These are phyloP conservation scores for Brachyhypopomus occidentalis DNA, from an alignment of 2,113 vertebrate species.

Conservation along the genomic window DNA sequence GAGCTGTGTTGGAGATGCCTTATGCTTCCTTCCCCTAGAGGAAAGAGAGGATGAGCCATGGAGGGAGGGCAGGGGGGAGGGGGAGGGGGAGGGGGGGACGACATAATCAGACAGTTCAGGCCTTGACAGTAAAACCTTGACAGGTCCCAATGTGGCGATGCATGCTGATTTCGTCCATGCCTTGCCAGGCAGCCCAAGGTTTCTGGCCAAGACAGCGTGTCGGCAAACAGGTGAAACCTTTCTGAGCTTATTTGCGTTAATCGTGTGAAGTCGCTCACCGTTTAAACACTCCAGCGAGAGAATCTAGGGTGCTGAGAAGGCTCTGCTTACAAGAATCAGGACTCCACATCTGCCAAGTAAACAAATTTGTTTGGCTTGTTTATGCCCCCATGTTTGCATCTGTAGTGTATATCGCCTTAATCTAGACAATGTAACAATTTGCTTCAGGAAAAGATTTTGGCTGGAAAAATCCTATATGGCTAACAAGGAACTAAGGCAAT, in stretches of 20 bases:
- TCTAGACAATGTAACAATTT: not conserved
- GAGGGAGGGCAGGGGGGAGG: not conserved
- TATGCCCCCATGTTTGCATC: conserved; percentile 40
- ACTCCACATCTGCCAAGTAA: conserved; percentile 17
- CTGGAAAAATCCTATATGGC: not conserved
- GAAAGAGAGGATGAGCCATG: conserved; percentile 20
- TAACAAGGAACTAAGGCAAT: not conserved
- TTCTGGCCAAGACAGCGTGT: conserved; percentile 38
- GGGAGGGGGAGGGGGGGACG: not conserved
- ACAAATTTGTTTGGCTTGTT: conserved; percentile 32
- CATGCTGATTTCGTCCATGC: conserved; percentile 46
- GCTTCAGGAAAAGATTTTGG: not conserved
- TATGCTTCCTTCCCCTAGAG: conserved; percentile 14
- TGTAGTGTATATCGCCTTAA: conserved; percentile 21
- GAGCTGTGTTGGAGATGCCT: conserved; percentile 37
- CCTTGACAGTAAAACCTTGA: conserved; percentile 43
- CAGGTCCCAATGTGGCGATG: conserved; percentile 40
- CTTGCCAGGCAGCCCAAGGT: conserved; percentile 24
- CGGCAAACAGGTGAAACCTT: conserved; percentile 50
- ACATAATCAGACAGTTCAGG: conserved; percentile 29
- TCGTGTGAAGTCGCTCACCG: conserved; percentile 20
- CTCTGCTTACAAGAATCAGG: conserved; percentile 29
- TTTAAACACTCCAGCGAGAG: conserved; percentile 17
- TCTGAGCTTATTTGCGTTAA: conserved; percentile 37
- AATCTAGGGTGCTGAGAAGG: conserved; percentile 30